Percentiles rank a stretch among this genome's conserved stretches.
Conservation (phyloP, 2,113 vertebrate genomes). For the Podilymbus podiceps region DNA sequence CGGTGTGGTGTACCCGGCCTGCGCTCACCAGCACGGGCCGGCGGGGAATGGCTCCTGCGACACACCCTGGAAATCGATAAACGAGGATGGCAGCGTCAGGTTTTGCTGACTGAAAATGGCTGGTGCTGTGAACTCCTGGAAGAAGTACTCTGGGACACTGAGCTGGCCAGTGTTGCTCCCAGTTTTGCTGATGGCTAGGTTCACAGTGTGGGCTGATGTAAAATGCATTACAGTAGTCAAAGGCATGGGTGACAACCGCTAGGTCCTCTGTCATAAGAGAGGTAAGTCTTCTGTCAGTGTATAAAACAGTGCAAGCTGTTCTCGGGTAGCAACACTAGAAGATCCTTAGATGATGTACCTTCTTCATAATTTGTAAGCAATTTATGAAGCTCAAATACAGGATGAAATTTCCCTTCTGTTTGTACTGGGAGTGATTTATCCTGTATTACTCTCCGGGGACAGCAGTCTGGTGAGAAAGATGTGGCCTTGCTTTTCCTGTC, state of each 20-base stretch:
- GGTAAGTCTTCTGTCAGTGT: neutral
- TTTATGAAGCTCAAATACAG: neutral
- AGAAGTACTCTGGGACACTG: neutral
- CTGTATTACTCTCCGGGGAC: neutral
- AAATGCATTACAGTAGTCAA: neutral
- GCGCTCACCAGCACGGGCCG: neutral
- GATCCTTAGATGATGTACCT: neutral
- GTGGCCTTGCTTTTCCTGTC: neutral
- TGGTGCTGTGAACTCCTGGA: neutral
- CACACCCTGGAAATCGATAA: neutral
- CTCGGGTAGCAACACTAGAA: neutral
- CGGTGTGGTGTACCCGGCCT: rapidly evolving
- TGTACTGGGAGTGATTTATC: neutral
- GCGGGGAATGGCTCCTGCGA: too few relatives aligned
- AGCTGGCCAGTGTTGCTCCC: neutral
- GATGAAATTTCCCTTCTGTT: neutral
- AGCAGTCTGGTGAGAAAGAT: neutral
- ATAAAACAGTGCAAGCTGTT: neutral
- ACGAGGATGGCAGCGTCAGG: too few relatives aligned
- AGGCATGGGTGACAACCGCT: neutral
- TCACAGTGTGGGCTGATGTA: neutral
- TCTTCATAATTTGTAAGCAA: neutral
- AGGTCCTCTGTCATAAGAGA: neutral
- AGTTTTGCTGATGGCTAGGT: neutral
- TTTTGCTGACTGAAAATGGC: neutral